Evolutionary conservation across 2,888 invertebrate genomes (phyloP).

Genomic region (Apodemia zela): DNA sequence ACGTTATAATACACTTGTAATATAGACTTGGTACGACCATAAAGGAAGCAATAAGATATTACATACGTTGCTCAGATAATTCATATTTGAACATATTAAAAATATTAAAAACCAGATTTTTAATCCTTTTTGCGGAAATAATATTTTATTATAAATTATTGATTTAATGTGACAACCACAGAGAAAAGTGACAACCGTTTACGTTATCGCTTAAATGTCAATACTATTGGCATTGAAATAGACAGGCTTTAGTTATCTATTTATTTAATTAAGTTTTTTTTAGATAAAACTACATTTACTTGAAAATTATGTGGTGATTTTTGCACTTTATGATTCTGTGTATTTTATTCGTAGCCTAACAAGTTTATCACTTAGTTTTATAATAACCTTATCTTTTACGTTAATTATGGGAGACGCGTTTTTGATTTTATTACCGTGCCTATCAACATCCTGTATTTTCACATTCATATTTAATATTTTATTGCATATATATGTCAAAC

Average conservation of each 20-base stretch:
- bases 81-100: not conserved
- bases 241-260: not conserved
- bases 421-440: too few relatives aligned
- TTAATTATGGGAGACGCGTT: too few relatives aligned
- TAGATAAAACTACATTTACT: not conserved
- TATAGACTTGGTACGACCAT: not conserved
- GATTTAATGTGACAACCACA: not conserved
- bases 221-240: not conserved
- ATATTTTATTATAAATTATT: slow-evolving; percentile 2
- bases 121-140: not conserved
- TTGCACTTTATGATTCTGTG: not conserved
- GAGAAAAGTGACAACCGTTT: not conserved
- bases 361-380: too few relatives aligned
- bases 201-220: not conserved
- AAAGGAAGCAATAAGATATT: slow-evolving; percentile 5
- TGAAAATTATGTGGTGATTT: not conserved
- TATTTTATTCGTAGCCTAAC: too few relatives aligned
- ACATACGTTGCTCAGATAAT: not conserved
- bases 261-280: not conserved
- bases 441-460: too few relatives aligned
- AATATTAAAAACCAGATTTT: not conserved
- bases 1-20: not conserved
- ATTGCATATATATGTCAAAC: too few relatives aligned
- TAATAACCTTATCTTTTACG: too few relatives aligned
- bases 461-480: too few relatives aligned